These are phyloP conservation scores for Terrapene triunguis DNA, from an alignment of 2,113 vertebrate genomes.

Conservation along the genomic window DNA sequence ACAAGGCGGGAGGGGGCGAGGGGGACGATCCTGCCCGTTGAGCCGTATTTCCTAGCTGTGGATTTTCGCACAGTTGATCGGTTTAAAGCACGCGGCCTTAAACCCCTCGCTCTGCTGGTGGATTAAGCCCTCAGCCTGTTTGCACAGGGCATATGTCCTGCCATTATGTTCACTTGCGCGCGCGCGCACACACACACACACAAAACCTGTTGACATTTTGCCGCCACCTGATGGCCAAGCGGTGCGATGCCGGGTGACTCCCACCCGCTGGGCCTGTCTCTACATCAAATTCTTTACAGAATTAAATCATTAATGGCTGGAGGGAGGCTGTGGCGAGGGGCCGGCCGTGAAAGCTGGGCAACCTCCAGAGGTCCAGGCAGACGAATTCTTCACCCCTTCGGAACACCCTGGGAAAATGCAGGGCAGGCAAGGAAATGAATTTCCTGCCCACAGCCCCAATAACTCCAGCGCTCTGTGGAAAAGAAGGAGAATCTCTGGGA, in stretches of 20 bases:
- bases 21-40: neutral
- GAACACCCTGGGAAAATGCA: neutral
- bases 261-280: neutral
- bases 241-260: neutral
- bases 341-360: neutral
- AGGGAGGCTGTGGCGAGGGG: neutral
- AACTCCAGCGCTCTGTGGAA: neutral
- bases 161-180: neutral
- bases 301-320: neutral
- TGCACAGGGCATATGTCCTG: neutral
- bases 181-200: too few relatives aligned
- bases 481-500: neutral
- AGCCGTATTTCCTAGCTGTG: neutral
- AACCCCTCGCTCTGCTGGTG: neutral
- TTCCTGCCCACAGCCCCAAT: neutral
- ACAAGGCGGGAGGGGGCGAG: neutral
- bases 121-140: neutral
- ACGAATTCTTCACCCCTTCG: neutral
- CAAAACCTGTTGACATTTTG: neutral
- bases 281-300: neutral
- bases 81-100: neutral
- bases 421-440: neutral
- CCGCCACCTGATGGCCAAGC: neutral
- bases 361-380: neutral
- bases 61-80: neutral